Conservation (phyloP, 2,888 invertebrate species). For the Buathra laborator region DNA sequence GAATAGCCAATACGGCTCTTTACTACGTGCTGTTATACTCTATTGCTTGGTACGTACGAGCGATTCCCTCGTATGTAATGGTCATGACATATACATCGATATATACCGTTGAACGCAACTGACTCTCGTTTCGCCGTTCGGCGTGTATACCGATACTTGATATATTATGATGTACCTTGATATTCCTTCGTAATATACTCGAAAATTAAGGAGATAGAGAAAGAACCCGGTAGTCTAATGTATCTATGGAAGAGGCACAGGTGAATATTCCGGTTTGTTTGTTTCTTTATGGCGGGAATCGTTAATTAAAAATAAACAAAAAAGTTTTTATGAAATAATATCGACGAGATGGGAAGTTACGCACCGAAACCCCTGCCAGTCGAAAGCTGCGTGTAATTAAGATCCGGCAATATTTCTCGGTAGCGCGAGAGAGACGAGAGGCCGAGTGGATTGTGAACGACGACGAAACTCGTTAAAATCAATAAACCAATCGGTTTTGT, state of each 20-base stretch:
- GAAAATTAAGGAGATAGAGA: constrained; percentile 41
- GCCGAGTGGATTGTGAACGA: background rate
- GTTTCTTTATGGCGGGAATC: constrained; percentile 34
- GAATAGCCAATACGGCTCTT: constrained; percentile 46
- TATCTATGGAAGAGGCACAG: constrained; percentile 41
- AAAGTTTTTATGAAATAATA: constrained; percentile 13
- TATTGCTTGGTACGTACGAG: constrained; percentile 46
- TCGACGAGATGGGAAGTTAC: constrained; percentile 8
- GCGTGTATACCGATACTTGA: constrained; percentile 55
- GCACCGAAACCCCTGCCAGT: background rate
- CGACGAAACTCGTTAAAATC: constrained; percentile 73
- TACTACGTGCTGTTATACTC: constrained; percentile 51
- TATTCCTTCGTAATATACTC: constrained; percentile 44
- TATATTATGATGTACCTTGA: constrained; percentile 57
- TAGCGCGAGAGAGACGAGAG: constrained; percentile 20
- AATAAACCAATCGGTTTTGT: constrained; percentile 71
- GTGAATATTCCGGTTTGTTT: constrained; percentile 52
- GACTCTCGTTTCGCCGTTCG: constrained; percentile 50
- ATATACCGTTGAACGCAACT: constrained; percentile 40
- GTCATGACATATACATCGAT: constrained; percentile 20
- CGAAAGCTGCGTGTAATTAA: constrained; percentile 62
- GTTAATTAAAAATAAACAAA: constrained; percentile 6
- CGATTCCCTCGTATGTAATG: constrained; percentile 29
- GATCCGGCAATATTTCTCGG: constrained; percentile 63
- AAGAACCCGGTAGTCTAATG: constrained; percentile 17